phyloP scores from a whole-genome alignment of 2,888 invertebrate genomes.

The Operophtera brumata region DNA sequence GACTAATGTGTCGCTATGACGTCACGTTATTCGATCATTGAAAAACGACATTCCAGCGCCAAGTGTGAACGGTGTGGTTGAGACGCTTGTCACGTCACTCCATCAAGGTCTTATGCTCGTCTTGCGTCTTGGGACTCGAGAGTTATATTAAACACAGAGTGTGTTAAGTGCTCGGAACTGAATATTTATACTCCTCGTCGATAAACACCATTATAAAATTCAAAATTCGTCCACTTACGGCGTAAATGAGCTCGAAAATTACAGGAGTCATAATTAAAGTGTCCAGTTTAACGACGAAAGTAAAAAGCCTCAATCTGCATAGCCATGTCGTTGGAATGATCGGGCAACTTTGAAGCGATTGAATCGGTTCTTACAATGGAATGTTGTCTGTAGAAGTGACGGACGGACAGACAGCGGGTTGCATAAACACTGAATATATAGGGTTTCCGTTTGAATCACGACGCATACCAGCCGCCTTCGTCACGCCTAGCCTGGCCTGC shows the following conservation, averaged over 20 bases:
- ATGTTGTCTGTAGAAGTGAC: constrained; percentile 63
- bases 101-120: constrained; percentile 72
- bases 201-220: constrained; percentile 37
- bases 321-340: constrained; percentile 32
- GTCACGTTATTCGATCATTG: constrained; percentile 76
- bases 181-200: constrained; percentile 43
- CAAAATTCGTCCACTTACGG: constrained; percentile 26
- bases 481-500: constrained; percentile 59
- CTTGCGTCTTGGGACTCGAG: constrained; percentile 60
- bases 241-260: constrained; percentile 18
- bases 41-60: constrained; percentile 77
- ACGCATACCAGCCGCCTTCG: constrained; percentile 75
- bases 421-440: constrained; percentile 76
- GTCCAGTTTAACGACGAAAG: constrained; percentile 23
- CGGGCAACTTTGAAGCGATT: constrained; percentile 39
- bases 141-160: constrained; percentile 39
- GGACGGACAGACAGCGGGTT: constrained; percentile 65
- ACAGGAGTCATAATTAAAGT: constrained; percentile 27
- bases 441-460: constrained; percentile 79
- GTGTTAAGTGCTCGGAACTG: constrained; percentile 43
- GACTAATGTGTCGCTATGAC: constrained; percentile 65
- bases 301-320: constrained; percentile 20
- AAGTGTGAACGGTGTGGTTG: constrained; percentile 69
- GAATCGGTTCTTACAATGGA: constrained; percentile 44
- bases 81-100: constrained; percentile 67